Conservation (phyloP, 2,888 invertebrate species). For the Amblyjoppa proteus region DNA sequence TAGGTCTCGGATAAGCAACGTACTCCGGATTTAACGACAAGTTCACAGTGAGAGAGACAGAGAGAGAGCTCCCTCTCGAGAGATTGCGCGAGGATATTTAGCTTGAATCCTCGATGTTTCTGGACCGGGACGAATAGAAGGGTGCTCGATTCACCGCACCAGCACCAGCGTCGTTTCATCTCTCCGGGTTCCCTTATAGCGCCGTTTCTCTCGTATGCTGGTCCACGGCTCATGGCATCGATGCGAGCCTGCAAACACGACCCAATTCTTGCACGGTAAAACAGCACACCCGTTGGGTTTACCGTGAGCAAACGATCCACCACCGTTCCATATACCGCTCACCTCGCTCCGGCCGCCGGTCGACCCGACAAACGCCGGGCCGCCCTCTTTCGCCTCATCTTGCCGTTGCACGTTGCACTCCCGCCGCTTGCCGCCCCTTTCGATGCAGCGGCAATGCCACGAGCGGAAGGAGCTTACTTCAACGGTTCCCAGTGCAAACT, state of each 20-base stretch:
- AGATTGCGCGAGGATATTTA: background rate
- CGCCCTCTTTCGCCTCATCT: constrained; percentile 61
- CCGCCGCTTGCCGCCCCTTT: background rate
- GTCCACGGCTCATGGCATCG: constrained; percentile 30
- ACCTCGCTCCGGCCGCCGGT: background rate
- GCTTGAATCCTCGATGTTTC: constrained; percentile 41
- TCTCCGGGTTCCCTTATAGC: constrained; percentile 4
- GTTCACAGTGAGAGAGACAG: background rate
- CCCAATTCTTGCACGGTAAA: constrained; percentile 77
- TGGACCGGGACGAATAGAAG: background rate
- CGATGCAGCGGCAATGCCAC: background rate
- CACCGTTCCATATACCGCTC: constrained; percentile 39
- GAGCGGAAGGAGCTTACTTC: constrained; percentile 18
- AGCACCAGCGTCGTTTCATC: constrained; percentile 51
- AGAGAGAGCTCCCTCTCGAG: background rate
- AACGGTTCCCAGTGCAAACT: constrained; percentile 73
- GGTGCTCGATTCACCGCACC: constrained; percentile 23
- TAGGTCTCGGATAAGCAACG: constrained; percentile 32
- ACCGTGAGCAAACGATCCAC: constrained; percentile 74
- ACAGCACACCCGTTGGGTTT: constrained; percentile 77
- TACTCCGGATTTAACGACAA: constrained; percentile 5
- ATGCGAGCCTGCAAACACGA: constrained; percentile 63
- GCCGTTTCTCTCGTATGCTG: background rate
- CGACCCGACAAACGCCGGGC: constrained; percentile 10
- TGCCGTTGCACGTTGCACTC: constrained; percentile 32